Evolutionary conservation across 2,113 vertebrate genomes (phyloP).

Genomic region (Cichladusa arquata): DNA sequence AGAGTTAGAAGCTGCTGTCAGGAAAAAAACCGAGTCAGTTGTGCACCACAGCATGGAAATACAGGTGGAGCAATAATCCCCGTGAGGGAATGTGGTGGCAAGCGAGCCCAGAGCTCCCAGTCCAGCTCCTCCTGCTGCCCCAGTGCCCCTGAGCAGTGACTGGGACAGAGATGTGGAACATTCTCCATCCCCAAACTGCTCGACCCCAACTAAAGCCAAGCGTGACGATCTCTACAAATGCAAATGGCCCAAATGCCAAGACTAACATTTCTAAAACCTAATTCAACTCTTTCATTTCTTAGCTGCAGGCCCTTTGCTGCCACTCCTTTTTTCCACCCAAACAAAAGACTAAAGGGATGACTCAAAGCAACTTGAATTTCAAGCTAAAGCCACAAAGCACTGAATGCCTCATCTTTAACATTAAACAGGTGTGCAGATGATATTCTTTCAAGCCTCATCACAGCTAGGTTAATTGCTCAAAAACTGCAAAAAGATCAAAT

Average conservation of each 20-base stretch:
- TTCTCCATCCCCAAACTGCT: constrained; percentile 19
- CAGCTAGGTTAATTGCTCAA: not conserved
- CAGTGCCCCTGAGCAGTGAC: not conserved
- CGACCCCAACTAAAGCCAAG: not conserved
- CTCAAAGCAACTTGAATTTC: constrained; percentile 60
- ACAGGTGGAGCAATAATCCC: not conserved
- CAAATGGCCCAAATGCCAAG: not conserved
- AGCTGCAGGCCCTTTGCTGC: constrained; percentile 33
- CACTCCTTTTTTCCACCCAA: constrained; percentile 53
- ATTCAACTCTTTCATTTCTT: constrained; percentile 45
- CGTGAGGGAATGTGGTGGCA: fast-evolving
- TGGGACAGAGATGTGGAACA: not conserved
- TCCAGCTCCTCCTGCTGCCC: not conserved
- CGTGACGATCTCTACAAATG: constrained; percentile 36
- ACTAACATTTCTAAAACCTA: constrained; percentile 57
- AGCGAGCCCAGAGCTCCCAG: not conserved
- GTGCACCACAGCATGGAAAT: not conserved
- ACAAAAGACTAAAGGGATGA: constrained; percentile 53
- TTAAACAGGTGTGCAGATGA: constrained; percentile 56
- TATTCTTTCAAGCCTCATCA: constrained; percentile 56
- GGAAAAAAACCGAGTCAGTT: fast-evolving
- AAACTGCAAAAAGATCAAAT: not conserved
- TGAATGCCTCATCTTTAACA: constrained; percentile 63
- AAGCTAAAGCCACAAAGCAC: constrained; percentile 58
- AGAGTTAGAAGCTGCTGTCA: not conserved